Evolutionary conservation across 1,140 invertebrate species (phyloP), one percentile per base, ranked within the genome.

Genomic region (Babylonia areolata): DNA sequence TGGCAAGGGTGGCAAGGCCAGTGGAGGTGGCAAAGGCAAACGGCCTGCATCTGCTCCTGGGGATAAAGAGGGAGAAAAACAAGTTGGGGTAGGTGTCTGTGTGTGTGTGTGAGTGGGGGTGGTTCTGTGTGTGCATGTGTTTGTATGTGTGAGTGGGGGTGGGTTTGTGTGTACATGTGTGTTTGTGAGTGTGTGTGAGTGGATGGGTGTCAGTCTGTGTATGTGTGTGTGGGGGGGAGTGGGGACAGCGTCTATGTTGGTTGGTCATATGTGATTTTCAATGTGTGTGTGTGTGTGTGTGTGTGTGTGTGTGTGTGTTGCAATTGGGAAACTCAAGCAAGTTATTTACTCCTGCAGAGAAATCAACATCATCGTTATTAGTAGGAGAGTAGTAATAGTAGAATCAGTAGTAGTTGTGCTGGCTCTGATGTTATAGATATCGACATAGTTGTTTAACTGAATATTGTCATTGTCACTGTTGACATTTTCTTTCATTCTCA

Each of bases 1-100:
- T 80, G 90, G 91, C 80, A 90, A 89, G 54, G 88, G 89, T 39
- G 88, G 89, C 69, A 89, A 90, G 71, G 87, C 86, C 39, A 87
- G 89, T n/a, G 85, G 85, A 54, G 58, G 51, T 12, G 15, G 82
- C 78, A 87, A 90, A 85, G 64, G 90, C 84, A 86, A 90, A 85
- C 51, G 92, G 84, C 90, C 90, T 42, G 88, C 87, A 51, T 90
- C 91, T 86, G 89, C 78, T 28, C 82, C 80, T 37, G 85, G 81
- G 15, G 89, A 89, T 0, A 54, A 71, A 35, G 79, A 82, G n/a
- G 71, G 31, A 73, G 31, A 73, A 15, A 35, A n/a, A 15, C 71
- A 73, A 35, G 71, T 73, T 6, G 5, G 71, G 33, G 71, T 73
- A 31, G 15, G 58, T n/a, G 28, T n/a, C 5, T 64, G 28, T 64